These are phyloP conservation scores for Cyprinella venusta DNA, from an alignment of 2,797 vertebrate genomes.

Conservation along the genomic window DNA sequence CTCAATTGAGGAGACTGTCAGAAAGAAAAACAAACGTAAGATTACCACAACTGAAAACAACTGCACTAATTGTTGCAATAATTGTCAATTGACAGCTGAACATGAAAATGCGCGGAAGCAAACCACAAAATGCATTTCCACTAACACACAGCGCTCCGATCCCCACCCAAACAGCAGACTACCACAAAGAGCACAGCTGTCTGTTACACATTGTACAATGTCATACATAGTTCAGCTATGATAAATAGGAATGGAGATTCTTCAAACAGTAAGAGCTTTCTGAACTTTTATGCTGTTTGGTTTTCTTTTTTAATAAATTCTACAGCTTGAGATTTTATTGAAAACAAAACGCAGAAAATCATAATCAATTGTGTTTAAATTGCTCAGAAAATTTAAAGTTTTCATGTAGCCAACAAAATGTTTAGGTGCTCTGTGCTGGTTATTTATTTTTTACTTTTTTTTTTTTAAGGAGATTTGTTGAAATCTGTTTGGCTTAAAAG, in stretches of 20 bases:
- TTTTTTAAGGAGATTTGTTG: neutral
- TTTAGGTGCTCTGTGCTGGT: neutral
- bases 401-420: neutral
- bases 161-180: constrained; percentile 1
- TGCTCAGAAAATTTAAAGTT: neutral
- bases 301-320: neutral
- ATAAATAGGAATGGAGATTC: neutral
- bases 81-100: constrained; percentile 26
- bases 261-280: neutral
- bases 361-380: neutral
- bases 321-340: neutral
- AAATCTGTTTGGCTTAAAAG: neutral
- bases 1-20: constrained; percentile 3
- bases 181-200: neutral
- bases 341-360: neutral
- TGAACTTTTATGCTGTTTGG: neutral
- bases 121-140: constrained; percentile 50
- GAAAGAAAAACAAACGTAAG: neutral
- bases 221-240: neutral
- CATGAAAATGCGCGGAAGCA: constrained; percentile 43
- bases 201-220: too few relatives aligned
- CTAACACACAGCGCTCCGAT: neutral
- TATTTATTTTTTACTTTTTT: too few relatives aligned
- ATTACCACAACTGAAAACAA: neutral
- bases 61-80: neutral